These are phyloP conservation scores for Amyelois transitella DNA, from an alignment of 1,140 invertebrate genomes.

Conservation along the genomic window DNA sequence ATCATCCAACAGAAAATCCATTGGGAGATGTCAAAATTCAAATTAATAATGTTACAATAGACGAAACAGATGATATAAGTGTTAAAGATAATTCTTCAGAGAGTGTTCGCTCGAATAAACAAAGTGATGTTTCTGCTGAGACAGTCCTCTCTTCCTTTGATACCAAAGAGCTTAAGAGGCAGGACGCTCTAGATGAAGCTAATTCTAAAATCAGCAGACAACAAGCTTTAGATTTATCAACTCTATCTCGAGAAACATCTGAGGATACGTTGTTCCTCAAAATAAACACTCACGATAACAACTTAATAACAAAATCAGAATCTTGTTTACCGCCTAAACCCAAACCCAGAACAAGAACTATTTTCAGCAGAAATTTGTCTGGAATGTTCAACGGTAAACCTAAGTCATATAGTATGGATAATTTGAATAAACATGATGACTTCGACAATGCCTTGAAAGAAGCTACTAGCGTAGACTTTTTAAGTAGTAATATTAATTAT, in stretches of 20 bases:
- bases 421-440: slow-evolving; percentile 36
- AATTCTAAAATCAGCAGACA: slow-evolving; percentile 30
- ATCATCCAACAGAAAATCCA: slow-evolving; percentile 13
- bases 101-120: slow-evolving; percentile 9
- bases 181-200: slow-evolving; percentile 43
- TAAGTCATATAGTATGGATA: slow-evolving; percentile 61
- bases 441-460: slow-evolving; percentile 54
- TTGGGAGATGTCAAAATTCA: slow-evolving; percentile 30
- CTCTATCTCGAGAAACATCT: slow-evolving; percentile 5
- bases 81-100: slow-evolving; percentile 8
- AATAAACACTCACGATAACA: slow-evolving; percentile 10
- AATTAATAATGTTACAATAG: slow-evolving; percentile 53
- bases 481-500: slow-evolving; percentile 22
- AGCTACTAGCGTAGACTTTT: slow-evolving; percentile 57
- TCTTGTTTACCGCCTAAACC: slow-evolving; percentile 18
- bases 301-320: slow-evolving; percentile 34
- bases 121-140: slow-evolving; percentile 27
- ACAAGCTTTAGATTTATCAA: slow-evolving; percentile 24
- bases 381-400: slow-evolving; percentile 53
- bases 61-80: slow-evolving; percentile 49
- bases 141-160: slow-evolving; percentile 29
- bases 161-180: slow-evolving; percentile 41
- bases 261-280: slow-evolving; percentile 13
- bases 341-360: slow-evolving; percentile 28
- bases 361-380: slow-evolving; percentile 47